These are phyloP conservation scores for Ceuthmochares aereus DNA, from an alignment of 2,113 vertebrate genomes.

Conservation along the genomic window DNA sequence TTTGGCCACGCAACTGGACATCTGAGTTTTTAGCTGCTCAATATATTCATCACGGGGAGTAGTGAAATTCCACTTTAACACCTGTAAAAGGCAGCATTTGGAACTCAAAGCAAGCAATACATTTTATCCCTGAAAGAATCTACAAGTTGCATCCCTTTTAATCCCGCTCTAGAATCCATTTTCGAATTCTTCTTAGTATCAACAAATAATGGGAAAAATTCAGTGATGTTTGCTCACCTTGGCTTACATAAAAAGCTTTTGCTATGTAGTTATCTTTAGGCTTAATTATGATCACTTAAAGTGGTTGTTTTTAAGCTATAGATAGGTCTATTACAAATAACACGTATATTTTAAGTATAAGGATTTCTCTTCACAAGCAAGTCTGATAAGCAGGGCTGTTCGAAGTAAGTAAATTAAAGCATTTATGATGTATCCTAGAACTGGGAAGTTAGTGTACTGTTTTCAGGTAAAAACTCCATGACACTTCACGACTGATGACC, in stretches of 20 bases:
- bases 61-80: conserved; percentile 97
- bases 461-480: background rate
- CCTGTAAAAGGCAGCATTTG: conserved; percentile 75
- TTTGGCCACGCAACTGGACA: conserved; percentile 90
- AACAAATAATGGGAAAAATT: background rate
- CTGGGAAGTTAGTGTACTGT: background rate
- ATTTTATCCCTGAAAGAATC: background rate
- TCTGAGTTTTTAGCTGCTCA: conserved; percentile 96
- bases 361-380: background rate
- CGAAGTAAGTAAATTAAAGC: background rate
- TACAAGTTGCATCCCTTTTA: background rate
- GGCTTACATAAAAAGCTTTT: background rate
- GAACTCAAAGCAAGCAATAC: background rate
- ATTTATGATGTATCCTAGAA: background rate
- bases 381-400: background rate
- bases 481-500: background rate
- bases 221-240: background rate
- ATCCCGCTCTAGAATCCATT: background rate
- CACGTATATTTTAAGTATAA: background rate
- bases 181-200: background rate
- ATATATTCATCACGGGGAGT: conserved; percentile 95
- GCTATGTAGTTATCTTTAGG: background rate
- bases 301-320: background rate
- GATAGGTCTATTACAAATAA: background rate
- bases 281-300: background rate